Base-by-base conservation (phyloP, 2,113 vertebrate species). In the Grallaria varia region DNA sequence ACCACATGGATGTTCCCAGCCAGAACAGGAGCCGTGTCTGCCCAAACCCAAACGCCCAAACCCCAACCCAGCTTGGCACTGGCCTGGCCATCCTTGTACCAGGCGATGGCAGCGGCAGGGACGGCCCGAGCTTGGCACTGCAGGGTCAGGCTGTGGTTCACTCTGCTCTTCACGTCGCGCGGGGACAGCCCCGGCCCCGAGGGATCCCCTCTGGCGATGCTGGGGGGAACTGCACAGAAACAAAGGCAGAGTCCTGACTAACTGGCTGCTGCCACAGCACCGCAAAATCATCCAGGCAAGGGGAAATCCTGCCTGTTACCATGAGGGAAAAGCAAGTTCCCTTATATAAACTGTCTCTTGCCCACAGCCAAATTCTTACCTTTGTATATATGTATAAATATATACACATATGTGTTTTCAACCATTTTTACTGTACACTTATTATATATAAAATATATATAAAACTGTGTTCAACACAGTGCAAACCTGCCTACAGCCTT, bases 41-140 rank as follows among this genome's bases (percentile, higher is more conserved):
- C 30, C 69, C 20, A 11, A n/a, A n/a, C n/a, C n/a, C n/a, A n/a
- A n/a, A n/a, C n/a, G n/a, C n/a, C n/a, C n/a, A n/a, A n/a, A 78
- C 55, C 91, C 69, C 37, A 16, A 97, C 3, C 1, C 28, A 85
- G 64, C 33, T 75, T 55, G 83, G 88, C 66, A 98, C 98, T 98
- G 69, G 98, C 99, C 99, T 99, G 99, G 97, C 99, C 99, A 5
- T 99, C 99, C 96, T 99, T 99, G 98, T 99, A 99, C 99, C 99
- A 99, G 97, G 98, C 98, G 93, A 99, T 97, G 20, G 97, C 97
- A 9, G 99, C 98, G 39, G 97, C 97, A 79, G 99, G 99, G 92
- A 99, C 62, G 1, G 99, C 99, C 4, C 98, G 98, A 60, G 98
- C 99, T 85, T 99, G 98, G 96, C 99, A 99, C 95, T 99, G 98